Conservation (phyloP, 2,888 invertebrate species). For the Fabriciana adippe region DNA sequence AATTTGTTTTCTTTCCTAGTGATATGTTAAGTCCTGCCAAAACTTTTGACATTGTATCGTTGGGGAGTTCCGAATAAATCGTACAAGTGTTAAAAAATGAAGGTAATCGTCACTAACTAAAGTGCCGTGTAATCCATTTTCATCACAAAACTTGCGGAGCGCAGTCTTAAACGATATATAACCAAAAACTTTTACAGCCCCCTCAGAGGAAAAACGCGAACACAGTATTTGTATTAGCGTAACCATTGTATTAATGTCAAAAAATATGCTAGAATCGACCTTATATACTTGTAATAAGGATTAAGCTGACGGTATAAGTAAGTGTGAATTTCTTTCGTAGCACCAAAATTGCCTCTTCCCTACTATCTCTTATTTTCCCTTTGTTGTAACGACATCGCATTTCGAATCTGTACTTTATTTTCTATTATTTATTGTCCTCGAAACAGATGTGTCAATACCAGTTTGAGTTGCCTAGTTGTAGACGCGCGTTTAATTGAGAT, state of each 20-base stretch:
- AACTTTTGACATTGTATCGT: neutral
- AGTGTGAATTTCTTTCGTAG: constrained; percentile 53
- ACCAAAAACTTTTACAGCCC: constrained; percentile 53
- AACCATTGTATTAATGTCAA: constrained; percentile 40
- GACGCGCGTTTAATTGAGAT: constrained; percentile 16
- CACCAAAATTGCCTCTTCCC: constrained; percentile 72
- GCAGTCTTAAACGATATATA: constrained; percentile 53
- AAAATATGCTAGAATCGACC: constrained; percentile 36
- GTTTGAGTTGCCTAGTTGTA: constrained; percentile 37
- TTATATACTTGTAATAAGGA: constrained; percentile 44
- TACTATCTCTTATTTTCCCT: constrained; percentile 61
- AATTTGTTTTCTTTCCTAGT: neutral
- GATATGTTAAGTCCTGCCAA: neutral
- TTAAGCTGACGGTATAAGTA: constrained; percentile 39
- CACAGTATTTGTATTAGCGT: constrained; percentile 56
- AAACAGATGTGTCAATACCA: constrained; percentile 41
- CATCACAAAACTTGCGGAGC: constrained; percentile 44
- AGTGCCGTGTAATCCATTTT: constrained; percentile 46
- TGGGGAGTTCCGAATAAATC: constrained; percentile 4
- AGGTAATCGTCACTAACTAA: constrained; percentile 38
- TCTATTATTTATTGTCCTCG: constrained; percentile 45
- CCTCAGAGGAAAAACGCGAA: constrained; percentile 52
- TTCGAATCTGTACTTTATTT: constrained; percentile 61
- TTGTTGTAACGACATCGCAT: constrained; percentile 60
- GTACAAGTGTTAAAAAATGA: constrained; percentile 26